phyloP scores from a whole-genome alignment of 1,140 invertebrate species.

The Brachystomella parvula region DNA sequence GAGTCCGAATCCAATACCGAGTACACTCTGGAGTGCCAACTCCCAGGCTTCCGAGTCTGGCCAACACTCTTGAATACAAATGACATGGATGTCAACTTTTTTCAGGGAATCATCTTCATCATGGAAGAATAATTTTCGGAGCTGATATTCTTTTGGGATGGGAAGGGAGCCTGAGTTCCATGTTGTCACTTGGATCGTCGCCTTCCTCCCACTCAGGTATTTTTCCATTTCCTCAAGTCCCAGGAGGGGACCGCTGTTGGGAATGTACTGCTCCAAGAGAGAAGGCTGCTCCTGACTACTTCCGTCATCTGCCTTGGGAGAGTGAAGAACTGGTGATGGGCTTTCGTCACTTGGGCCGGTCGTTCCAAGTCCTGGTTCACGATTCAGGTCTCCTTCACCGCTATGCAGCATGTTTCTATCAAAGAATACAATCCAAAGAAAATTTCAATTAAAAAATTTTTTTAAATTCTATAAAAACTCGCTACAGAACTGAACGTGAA shows the following conservation, averaged over 20 bases:
- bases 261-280: constrained; percentile 4
- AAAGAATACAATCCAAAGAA: no score
- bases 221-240: constrained; percentile 29
- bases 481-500: no score
- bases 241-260: constrained; percentile 23
- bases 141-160: constrained; percentile 31
- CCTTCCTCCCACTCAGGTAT: constrained; percentile 16
- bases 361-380: neutral
- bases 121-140: constrained; percentile 33
- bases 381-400: neutral
- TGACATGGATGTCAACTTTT: constrained; percentile 33
- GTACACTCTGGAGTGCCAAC: constrained; percentile 30
- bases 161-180: constrained; percentile 38
- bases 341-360: no score
- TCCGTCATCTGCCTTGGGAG: no score
- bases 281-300: neutral
- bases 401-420: neutral
- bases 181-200: constrained; percentile 31
- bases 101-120: constrained; percentile 16
- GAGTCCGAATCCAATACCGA: constrained; percentile 30
- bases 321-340: no score
- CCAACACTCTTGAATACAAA: constrained; percentile 36
- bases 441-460: no score
- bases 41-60: constrained; percentile 34
- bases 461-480: no score